Evolutionary conservation across 2,888 invertebrate genomes (phyloP), one percentile per base, ranked within the genome.

Genomic region (Archips crataeganus): DNA sequence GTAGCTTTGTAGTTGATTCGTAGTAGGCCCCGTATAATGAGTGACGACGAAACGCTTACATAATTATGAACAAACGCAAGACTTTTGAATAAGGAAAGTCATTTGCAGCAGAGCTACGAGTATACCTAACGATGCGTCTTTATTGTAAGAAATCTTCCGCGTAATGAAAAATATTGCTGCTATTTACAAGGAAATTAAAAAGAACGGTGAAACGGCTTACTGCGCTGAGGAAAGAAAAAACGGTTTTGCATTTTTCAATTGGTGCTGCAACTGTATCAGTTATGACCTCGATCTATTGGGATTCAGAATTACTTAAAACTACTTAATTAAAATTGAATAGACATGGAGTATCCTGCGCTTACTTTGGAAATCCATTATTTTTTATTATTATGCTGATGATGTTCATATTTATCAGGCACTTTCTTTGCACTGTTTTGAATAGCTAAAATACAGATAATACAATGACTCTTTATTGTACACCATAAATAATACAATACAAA

Each of bases 61-160:
- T 68, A 60, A 68, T 68, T 23, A 57, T 57, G 60, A 60, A 68
- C 60, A 68, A 60, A 49, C 60, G 42, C 45, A n/a, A 34, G 15
- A 36, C 60, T 32, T 68, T 47, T 49, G 60, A 68, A 60, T 68
- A 60, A 60, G 68, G 68, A 60, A 60, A 68, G 45, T 42, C 34
- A 15, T 68, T 60, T 68, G 45, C 60, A 45, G 49, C 68, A 60
- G 47, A 68, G 36, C 60, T 49, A 49, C 15, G n/a, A 47, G 32
- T 32, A 57, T 15, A 15, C n/a, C 0, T 57, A 57, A 57, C 32
- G 32, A 32, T 3, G 4, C 32, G 32, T 57, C 32, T 32, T 57
- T 57, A 57, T 4, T 10, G 11, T 32, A 57, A 11, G 32, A 23
- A 57, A 32, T 32, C 32, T 54, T 54, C 54, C 54, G 8, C 9